Evolutionary conservation across 2,113 vertebrate genomes (phyloP), one percentile per base, ranked within the genome.

Genomic region (Aix galericulata): DNA sequence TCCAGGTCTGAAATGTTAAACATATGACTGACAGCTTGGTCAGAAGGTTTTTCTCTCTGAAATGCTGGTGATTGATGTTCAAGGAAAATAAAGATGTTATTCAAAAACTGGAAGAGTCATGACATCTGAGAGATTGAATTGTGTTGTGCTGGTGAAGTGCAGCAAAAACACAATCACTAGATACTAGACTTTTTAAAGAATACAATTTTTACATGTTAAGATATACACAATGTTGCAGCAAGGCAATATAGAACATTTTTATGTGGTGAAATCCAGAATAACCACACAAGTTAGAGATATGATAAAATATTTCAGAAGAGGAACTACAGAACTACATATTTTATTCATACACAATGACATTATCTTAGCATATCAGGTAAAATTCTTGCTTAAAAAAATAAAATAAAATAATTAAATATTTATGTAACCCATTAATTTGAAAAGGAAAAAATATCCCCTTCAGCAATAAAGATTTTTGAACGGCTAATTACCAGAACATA

Each of bases 41-140:
- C 87, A 93, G 83, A 79, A 95, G 46, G 58, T 14, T 92, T 34
- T 36, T 91, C 53, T 93, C 44, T 14, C 21, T 88, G 72, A 91
- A 94, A 82, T 80, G 46, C 18, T 66, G 59, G 17, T 72, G 59
- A 73, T 59, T 77, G 32, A 16, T 64, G 29, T 46, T 93, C 13
- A 36, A 79, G 60, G 31, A 55, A 95, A 96, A 83, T 69, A 82
- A 81, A 88, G 17, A 56, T 77, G 44, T 76, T 78, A 55, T 76
- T 86, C 3, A 2, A 67, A 94, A 95, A 50, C 58, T 89, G 38
- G 27, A 82, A 77, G 59, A 86, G 11, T 42, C 34, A 66, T 92
- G 78, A 52, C 34, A 18, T 50, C 26, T 88, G 44, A 86, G 46
- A 5, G 20, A 73, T 32, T 91, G 69, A 91, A 76, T 84, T 86